Evolutionary conservation across 2,797 vertebrate species (phyloP), one percentile per base, ranked within the genome.

Genomic region (Carduelis carduelis): DNA sequence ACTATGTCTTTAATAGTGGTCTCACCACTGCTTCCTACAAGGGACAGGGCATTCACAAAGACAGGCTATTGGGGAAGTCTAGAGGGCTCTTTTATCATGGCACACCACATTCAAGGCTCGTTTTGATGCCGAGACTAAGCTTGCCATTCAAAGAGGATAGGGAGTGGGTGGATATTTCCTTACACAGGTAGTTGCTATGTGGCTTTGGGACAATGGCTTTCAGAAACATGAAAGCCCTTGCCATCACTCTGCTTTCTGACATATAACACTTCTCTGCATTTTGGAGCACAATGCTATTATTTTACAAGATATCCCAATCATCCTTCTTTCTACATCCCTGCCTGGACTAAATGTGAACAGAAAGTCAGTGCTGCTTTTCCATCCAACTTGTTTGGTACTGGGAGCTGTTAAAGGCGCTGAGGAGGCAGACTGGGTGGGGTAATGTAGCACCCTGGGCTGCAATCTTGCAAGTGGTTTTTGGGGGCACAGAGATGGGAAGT

Each of bases 131-230:
- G 72, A 83, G 52, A 15, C 15, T 69, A 49, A 87, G 28, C 50
- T 70, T 68, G 37, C 41, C 26, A 27, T 89, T 94, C 37, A 61
- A 14, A 71, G 71, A 64, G 18, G n/a, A 4, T 71, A 53, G 46
- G 17, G n/a, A 68, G 69, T 52, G 41, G 81, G 74, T 0, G 0
- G 41, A 9, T 71, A 37, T 88, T 89, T 93, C 68, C 65, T 89
- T 65, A 60, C 61, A 68, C 8, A 44, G 28, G 52, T 63, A 41
- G 61, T 37, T 88, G 28, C 23, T 85, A 1, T 4, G 8, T 72
- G 88, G n/a, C 39, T 90, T 92, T 92, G 72, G 39, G 32, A 80
- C 52, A 88, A 77, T 66, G 94, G 49, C 65, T 68, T 92, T 81
- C 60, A 71, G 53, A 92, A 86, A n/a, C 52, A 8, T 44, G 63